phyloP scores from a whole-genome alignment of 2,888 invertebrate genomes.

The Drosophila mercatorum region DNA sequence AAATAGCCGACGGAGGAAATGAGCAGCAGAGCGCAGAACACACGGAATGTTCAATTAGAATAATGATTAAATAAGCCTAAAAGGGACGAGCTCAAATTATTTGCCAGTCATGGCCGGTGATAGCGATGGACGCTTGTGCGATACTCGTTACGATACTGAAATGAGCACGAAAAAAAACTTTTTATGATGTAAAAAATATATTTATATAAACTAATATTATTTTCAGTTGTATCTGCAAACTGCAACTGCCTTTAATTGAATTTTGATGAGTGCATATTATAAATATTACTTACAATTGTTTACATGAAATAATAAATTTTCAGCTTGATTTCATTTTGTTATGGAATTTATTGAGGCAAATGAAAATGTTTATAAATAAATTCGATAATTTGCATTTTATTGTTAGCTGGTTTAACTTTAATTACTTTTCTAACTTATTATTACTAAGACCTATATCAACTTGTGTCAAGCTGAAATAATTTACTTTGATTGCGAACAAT shows the following conservation, averaged over 20 bases:
- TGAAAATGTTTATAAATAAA: no score
- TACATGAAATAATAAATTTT: no score
- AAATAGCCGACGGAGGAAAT: slow-evolving; percentile 4
- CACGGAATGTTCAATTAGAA: slow-evolving; percentile 16
- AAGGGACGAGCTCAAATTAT: slow-evolving; percentile 6
- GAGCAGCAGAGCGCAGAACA: neutral
- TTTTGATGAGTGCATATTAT: no score
- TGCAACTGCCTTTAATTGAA: no score
- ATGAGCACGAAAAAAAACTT: neutral
- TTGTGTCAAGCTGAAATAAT: slow-evolving; percentile 14
- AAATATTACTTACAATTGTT: no score
- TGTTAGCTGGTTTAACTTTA: no score
- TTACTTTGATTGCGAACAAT: slow-evolving; percentile 33
- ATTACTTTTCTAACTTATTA: neutral
- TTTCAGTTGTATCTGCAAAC: no score
- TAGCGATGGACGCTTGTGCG: neutral
- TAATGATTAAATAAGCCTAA: slow-evolving; percentile 13
- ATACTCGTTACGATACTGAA: neutral
- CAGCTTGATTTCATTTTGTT: no score
- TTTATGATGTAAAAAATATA: no score
- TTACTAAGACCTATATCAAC: neutral
- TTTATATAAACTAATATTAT: no score
- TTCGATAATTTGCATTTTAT: no score
- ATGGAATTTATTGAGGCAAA: no score
- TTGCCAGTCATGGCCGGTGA: neutral